Percentiles rank a stretch among this genome's conserved stretches.
Evolutionary conservation across 2,113 vertebrate genomes (phyloP).

Genomic region (Spea multiplicata): DNA sequence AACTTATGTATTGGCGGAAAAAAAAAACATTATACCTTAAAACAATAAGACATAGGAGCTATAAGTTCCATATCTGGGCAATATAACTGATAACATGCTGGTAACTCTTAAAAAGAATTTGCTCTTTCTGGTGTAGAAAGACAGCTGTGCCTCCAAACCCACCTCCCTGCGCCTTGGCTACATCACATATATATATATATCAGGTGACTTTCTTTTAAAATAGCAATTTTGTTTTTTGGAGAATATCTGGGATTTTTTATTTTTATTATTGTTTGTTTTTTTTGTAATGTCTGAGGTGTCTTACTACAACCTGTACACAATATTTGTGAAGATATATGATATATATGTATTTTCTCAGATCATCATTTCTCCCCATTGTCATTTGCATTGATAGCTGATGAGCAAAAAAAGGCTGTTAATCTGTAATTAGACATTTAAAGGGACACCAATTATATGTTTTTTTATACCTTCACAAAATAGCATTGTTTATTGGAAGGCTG

Average conservation of each 20-base stretch:
- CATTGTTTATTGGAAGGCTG: conserved; percentile 8
- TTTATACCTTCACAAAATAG: neutral
- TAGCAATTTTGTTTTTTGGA: conserved; percentile 60
- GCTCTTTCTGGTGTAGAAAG: conserved; percentile 70
- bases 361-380: neutral
- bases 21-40: conserved; percentile 54
- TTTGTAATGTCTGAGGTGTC: conserved; percentile 64
- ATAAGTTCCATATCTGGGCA: conserved; percentile 62
- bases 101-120: conserved; percentile 65
- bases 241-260: conserved; percentile 13
- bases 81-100: conserved; percentile 58
- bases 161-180: conserved; percentile 95
- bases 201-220: conserved; percentile 78
- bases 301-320: conserved; percentile 74
- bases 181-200: conserved; percentile 81
- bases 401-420: neutral
- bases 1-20: conserved; percentile 50
- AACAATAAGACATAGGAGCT: conserved; percentile 22
- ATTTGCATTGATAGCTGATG: conserved; percentile 8
- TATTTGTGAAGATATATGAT: conserved; percentile 65
- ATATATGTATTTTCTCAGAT: neutral
- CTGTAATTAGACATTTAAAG: neutral
- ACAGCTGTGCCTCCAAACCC: conserved; percentile 88
- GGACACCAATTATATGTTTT: neutral
- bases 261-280: conserved; percentile 48